A percentile compares a stretch with the other conserved stretches of the same genome.
phyloP scores from a whole-genome alignment of 64 coral and sea anemone genomes.

The Actinia equina region DNA sequence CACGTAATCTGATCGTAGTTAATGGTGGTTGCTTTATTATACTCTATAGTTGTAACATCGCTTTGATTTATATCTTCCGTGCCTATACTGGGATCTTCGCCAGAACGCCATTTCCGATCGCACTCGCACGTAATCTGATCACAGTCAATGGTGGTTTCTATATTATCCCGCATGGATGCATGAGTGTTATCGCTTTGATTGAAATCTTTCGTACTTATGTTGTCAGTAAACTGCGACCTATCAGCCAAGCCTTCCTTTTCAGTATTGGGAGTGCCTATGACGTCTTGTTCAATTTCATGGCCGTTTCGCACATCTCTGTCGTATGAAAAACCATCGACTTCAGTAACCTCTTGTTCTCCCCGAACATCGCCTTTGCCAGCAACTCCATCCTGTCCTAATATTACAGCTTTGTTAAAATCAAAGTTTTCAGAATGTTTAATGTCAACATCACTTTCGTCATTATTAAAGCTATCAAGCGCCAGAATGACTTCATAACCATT shows the following conservation, averaged over 20 bases:
- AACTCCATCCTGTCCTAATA: neutral
- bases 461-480: neutral
- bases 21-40: too few relatives aligned
- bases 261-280: neutral
- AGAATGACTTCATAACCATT: neutral
- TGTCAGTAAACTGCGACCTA: neutral
- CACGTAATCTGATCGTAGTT: too few relatives aligned
- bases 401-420: neutral
- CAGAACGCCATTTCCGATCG: too few relatives aligned
- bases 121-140: too few relatives aligned
- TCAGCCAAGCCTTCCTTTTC: neutral
- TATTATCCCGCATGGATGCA: too few relatives aligned
- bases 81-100: neutral
- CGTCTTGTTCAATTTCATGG: neutral
- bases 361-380: neutral
- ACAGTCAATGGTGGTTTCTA: too few relatives aligned
- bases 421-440: neutral
- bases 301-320: neutral
- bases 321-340: neutral
- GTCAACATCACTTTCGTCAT: neutral
- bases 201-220: neutral
- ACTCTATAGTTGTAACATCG: too few relatives aligned
- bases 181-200: too few relatives aligned
- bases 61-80: neutral
- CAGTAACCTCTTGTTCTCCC: neutral